A percentile compares a stretch with the other conserved stretches of the same genome.
Evolutionary conservation across 2,888 invertebrate species (phyloP).

Genomic region (Allolobophora icterica): DNA sequence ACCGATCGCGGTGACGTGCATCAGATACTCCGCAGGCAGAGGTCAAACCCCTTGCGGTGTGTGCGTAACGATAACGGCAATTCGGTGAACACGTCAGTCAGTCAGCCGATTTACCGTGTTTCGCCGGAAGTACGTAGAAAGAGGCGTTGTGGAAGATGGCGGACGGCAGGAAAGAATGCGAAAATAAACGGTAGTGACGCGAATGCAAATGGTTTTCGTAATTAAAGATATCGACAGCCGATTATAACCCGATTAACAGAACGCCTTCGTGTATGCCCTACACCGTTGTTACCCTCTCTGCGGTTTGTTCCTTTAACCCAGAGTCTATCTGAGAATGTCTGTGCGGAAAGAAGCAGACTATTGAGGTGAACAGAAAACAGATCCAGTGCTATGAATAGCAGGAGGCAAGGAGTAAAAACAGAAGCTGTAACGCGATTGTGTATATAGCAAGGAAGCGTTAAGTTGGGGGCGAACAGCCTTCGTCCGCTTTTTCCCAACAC

Average conservation of each 20-base stretch:
- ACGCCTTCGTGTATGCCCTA: not conserved
- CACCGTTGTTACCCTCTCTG: not conserved
- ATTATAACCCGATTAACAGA: not conserved
- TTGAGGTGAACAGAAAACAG: constrained; percentile 5
- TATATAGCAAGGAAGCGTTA: not conserved
- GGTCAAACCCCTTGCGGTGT: not conserved
- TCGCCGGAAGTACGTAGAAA: not conserved
- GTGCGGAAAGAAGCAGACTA: too few relatives aligned
- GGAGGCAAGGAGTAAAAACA: not conserved
- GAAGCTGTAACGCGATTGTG: not conserved
- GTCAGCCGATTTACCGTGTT: not conserved
- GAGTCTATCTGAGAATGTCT: not conserved
- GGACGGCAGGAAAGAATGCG: not conserved
- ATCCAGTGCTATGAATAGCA: not conserved
- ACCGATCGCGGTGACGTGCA: not conserved
- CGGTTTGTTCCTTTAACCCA: not conserved
- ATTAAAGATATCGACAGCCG: not conserved
- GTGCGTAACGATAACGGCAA: not conserved
- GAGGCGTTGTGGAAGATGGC: not conserved
- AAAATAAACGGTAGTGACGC: not conserved
- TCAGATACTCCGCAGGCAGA: not conserved
- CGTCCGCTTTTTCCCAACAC: not conserved
- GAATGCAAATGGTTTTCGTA: not conserved
- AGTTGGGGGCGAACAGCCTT: not conserved
- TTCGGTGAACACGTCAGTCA: not conserved